Conservation (phyloP, 2,888 invertebrate species). For the Caenorhabditis parvicauda region DNA sequence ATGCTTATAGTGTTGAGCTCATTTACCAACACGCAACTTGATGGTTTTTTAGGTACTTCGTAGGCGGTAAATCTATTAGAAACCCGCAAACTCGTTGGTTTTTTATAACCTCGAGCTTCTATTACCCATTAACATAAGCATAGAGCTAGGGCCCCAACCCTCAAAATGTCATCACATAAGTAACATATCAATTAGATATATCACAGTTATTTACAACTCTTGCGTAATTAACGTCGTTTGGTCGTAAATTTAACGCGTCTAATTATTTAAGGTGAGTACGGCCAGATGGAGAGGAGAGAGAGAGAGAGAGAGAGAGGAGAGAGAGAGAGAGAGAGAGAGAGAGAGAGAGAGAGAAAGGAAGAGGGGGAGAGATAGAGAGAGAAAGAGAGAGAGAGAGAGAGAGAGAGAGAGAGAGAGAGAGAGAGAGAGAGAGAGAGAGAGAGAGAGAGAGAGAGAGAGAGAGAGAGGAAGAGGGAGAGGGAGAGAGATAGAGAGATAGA, state of each 20-base stretch:
- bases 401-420: not conserved
- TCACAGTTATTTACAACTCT: no score
- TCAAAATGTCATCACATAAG: no score
- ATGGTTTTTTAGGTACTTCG: no score
- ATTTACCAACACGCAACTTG: no score
- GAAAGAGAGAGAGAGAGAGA: conserved; percentile 1
- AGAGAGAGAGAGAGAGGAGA: conserved; percentile 1
- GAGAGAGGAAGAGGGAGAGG: conserved; percentile 4
- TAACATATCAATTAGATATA: no score
- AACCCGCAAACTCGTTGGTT: no score
- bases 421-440: not conserved
- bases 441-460: not conserved
- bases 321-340: conserved; percentile 6
- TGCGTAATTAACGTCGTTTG: no score
- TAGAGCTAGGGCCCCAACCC: no score
- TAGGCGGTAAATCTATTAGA: no score
- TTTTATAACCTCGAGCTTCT: no score
- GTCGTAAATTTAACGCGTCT: not conserved
- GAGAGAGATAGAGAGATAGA: not conserved
- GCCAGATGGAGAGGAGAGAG: not conserved
- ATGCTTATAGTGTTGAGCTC: no score
- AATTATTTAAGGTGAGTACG: conserved; percentile 5
- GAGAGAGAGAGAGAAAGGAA: conserved; percentile 6
- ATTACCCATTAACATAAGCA: no score
- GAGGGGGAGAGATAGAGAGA: not conserved